Evolutionary conservation across 1,140 invertebrate species (phyloP), one percentile per base, ranked within the genome.

Genomic region (Micrasema minimum): DNA sequence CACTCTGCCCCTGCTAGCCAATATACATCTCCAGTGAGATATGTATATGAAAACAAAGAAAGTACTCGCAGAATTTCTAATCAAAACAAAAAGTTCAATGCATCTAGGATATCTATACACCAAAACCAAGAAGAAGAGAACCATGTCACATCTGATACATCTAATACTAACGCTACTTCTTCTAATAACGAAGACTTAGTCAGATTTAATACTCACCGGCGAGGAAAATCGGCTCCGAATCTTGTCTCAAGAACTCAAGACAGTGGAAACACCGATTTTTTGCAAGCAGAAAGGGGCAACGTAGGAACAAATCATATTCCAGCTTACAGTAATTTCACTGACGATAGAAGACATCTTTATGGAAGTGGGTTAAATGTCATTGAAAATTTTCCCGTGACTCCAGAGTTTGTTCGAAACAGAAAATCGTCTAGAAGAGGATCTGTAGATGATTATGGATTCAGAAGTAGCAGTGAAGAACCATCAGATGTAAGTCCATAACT

Each of bases 381-480:
- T 7, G n/a, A n/a, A 6, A 45, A 45, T 45, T 45, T 23, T 9
- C 26, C 50, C n/a, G 50, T 12, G 1, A 22, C 20, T 11, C 18
- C 50, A 12, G 50, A 12, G 0, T 22, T 23, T 23, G 12, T 22
- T 2, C 2, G 18, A 12, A 23, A 51, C 5, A 18, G 50, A 23
- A 23, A 51, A 12, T 10, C 22, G 10, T 18, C 50, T 11, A 51
- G 22, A 22, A 51, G 50, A 51, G 50, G 22, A 10, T 51, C 50
- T 1, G 26, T 22, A 10, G 50, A 51, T 22, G 50, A 51, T 10
- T 51, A 51, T 11, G 50, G 50, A 51, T 51, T 51, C 22, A 51
- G 50, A 23, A 12, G 18, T 1, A 22, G 18, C 50, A 51, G 50
- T 23, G 50, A 51, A 51, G 50, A 51, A 12, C 50, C 22, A 10